Percentiles rank a stretch among this genome's conserved stretches.
These are phyloP conservation scores for Thinocorus orbignyianus DNA, from an alignment of 2,113 vertebrate species.

Conservation along the genomic window DNA sequence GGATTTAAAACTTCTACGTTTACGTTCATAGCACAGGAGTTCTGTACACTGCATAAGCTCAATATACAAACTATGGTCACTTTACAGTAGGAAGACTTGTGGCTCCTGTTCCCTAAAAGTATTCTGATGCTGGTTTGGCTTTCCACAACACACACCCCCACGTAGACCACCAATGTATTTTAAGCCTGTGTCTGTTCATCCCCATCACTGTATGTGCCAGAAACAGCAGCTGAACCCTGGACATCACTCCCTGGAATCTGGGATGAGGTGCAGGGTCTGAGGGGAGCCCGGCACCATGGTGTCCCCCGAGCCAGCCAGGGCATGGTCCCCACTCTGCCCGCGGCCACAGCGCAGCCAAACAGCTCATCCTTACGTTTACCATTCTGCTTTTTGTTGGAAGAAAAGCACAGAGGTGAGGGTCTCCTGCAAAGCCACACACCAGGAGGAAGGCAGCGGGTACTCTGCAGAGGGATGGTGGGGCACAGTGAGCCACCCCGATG, in stretches of 20 bases:
- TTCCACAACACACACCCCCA: neutral
- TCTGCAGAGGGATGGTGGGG: neutral
- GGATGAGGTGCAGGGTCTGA: neutral
- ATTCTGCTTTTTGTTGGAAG: too few relatives aligned
- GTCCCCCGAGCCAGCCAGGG: too few relatives aligned
- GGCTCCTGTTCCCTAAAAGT: neutral
- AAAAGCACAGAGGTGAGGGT: neutral
- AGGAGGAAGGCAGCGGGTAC: neutral
- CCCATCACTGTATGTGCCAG: rapidly evolving
- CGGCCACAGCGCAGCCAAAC: neutral
- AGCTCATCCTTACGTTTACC: too few relatives aligned
- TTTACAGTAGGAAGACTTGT: neutral
- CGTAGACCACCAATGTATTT: neutral
- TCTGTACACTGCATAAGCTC: neutral
- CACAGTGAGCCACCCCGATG: neutral
- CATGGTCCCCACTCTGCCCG: neutral
- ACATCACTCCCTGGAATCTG: neutral
- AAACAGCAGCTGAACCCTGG: neutral
- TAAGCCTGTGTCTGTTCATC: neutral
- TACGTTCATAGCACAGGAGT: neutral
- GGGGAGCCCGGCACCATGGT: rapidly evolving
- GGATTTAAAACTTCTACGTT: neutral
- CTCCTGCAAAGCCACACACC: neutral
- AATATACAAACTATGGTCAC: neutral
- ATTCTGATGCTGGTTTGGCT: neutral